Percentiles rank a stretch among this genome's conserved stretches.
phyloP scores from a whole-genome alignment of 2,888 invertebrate species.

The Hedychridium roseum region DNA sequence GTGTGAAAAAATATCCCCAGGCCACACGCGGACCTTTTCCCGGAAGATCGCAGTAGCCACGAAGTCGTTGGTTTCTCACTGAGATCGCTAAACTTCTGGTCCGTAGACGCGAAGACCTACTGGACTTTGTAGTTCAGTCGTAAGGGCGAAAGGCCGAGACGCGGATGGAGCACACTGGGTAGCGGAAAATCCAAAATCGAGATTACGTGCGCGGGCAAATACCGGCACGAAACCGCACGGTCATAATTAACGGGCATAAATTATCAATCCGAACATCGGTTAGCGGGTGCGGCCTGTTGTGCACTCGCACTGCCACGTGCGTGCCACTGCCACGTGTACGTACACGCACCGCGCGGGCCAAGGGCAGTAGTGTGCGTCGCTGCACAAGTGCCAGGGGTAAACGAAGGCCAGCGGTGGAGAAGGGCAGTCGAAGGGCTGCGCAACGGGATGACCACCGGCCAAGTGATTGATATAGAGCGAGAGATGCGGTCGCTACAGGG shows the following conservation, averaged over 20 bases:
- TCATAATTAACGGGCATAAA: conserved; percentile 63
- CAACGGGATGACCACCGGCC: conserved; percentile 48
- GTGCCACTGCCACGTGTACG: conserved; percentile 30
- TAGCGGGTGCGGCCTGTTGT: conserved; percentile 50
- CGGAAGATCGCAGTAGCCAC: no score
- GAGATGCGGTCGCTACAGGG: conserved; percentile 58
- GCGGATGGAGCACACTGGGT: no score
- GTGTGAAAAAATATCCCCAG: no score
- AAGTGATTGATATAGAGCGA: conserved; percentile 64
- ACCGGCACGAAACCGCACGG: conserved; percentile 50
- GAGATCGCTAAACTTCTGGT: no score
- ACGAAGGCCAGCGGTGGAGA: conserved; percentile 25
- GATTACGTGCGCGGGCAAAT: conserved; percentile 44
- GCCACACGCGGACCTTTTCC: no score
- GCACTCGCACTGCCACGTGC: conserved; percentile 27
- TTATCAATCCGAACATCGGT: conserved; percentile 62
- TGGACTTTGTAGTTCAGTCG: no score
- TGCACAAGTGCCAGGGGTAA: conserved; percentile 38
- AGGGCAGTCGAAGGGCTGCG: conserved; percentile 46
- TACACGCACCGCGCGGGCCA: no score
- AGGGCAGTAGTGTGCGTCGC: conserved; percentile 28
- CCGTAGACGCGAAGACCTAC: no score
- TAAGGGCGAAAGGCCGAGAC: no score
- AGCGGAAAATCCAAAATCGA: conserved; percentile 29
- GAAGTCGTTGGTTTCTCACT: no score